Conservation (phyloP, 2,888 invertebrate genomes). For the Busseola fusca region DNA sequence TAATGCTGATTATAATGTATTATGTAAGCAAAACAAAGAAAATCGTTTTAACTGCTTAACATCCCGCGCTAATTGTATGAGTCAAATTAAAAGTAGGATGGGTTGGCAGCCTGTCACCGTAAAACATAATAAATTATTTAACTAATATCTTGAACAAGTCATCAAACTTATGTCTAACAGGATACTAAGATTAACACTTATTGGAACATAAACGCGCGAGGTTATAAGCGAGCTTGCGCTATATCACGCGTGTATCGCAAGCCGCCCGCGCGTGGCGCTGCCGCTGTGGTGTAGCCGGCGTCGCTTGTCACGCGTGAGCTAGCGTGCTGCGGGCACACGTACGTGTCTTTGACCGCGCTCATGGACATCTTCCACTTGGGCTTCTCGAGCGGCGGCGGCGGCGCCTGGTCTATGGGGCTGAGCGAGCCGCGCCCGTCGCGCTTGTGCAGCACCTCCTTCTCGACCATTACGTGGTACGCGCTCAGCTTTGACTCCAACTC, state of each 20-base stretch:
- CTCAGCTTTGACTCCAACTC: conserved; percentile 93
- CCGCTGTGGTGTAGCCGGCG: not conserved
- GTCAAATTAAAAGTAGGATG: conserved; percentile 35
- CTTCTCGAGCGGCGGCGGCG: conserved; percentile 86
- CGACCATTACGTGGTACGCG: conserved; percentile 94
- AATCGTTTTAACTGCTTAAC: conserved; percentile 17
- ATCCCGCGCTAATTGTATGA: conserved; percentile 46
- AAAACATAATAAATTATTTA: conserved; percentile 26
- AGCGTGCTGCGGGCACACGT: conserved; percentile 61
- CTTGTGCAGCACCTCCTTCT: conserved; percentile 89
- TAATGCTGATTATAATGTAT: conserved; percentile 6
- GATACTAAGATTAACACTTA: conserved; percentile 7
- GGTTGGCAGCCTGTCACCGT: conserved; percentile 13
- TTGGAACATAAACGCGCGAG: conserved; percentile 5
- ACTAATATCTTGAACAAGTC: not conserved
- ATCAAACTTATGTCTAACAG: conserved; percentile 23
- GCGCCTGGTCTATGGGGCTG: conserved; percentile 84
- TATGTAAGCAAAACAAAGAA: conserved; percentile 10
- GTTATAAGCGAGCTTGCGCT: conserved; percentile 18
- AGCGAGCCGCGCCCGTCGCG: conserved; percentile 79
- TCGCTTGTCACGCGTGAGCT: conserved; percentile 27
- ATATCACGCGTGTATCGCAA: conserved; percentile 35
- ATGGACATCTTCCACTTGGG: conserved; percentile 93
- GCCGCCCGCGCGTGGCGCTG: not conserved
- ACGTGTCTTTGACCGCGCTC: conserved; percentile 88